These are phyloP conservation scores for Aurelia sp. DNA, from an alignment of 30 jellyfish, hydroid and myxozoan species.

Conservation along the genomic window DNA sequence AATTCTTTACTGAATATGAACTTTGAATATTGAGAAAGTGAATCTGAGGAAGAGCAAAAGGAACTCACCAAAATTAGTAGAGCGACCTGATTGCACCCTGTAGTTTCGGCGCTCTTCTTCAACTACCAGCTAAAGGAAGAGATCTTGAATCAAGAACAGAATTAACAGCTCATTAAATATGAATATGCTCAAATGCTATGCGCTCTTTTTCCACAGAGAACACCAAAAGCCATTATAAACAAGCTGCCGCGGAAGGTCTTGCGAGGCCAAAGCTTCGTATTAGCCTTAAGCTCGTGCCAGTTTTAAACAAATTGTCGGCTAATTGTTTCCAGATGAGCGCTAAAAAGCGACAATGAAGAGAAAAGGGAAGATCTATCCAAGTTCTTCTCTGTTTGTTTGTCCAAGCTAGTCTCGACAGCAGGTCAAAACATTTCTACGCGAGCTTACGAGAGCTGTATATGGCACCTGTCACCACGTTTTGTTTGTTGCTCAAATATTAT, in stretches of 20 bases:
- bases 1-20: no score
- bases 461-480: constrained; percentile 38
- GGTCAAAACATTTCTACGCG: constrained; percentile 24
- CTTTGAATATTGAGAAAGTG: no score
- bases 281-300: constrained; percentile 27
- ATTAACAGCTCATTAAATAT: constrained; percentile 41
- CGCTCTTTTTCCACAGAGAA: constrained; percentile 34
- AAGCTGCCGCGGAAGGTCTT: constrained; percentile 29
- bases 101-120: neutral
- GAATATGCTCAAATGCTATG: constrained; percentile 40
- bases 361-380: constrained; percentile 3
- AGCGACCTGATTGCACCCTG: neutral
- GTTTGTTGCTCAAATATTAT: constrained; percentile 29
- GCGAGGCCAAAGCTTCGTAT: constrained; percentile 23
- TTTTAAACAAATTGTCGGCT: constrained; percentile 15
- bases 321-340: constrained; percentile 20
- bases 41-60: no score
- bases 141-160: constrained; percentile 4
- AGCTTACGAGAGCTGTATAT: constrained; percentile 36
- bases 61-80: no score
- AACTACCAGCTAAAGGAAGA: constrained; percentile 11
- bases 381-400: constrained; percentile 24
- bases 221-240: constrained; percentile 37
- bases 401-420: constrained; percentile 27
- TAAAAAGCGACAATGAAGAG: constrained; percentile 16